Base-by-base conservation (phyloP, 2,888 invertebrate genomes). In the Formica aserva region DNA sequence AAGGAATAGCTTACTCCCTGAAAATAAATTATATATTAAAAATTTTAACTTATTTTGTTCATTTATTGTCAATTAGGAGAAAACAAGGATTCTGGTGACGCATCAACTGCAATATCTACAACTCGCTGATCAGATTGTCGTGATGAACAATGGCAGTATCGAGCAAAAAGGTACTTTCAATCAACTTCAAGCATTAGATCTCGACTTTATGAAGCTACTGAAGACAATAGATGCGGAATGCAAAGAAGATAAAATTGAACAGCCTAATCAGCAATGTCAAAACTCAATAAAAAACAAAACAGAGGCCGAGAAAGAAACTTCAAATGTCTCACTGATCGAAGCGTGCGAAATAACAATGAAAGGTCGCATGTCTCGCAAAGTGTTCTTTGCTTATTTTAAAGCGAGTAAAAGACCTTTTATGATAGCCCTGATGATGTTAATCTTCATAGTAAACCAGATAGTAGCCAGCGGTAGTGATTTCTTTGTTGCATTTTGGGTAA, bases 61-160 rank as follows among this genome's bases (percentile, higher is more conserved):
- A 35, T 35, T 8, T 38, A n/a, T 38, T 38, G 9, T 0, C 11
- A 6, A 26, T 67, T 18, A 78, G 78, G 60, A 96, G n/a, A 97
- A 97, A 93, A 97, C 97, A 11, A 96, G 97, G 0, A 95, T 98
- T 69, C 95, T 98, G 80, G 97, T 98, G 4, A 98, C 98, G 0
- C 98, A 98, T 95, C 98, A 98, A 93, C 94, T 98, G 74, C 98
- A 98, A 93, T 98, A 97, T 89, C 95, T 97, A 11, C 96, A 96
- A 90, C 95, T 96, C 57, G 97, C 96, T 1, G 97, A 97, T 93
- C 96, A 96, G 83, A 95, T 95, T 41, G 89, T 95, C 22, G 91
- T 95, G 6, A 88, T 95, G 41, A 92, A 95, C 81, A 94, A 97
- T 95, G 97, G 95, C 3, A 91, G 95, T 94, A 95, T 97, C 45